Conservation (phyloP, 2,113 vertebrate species). For the Urocynchramus pylzowi region DNA sequence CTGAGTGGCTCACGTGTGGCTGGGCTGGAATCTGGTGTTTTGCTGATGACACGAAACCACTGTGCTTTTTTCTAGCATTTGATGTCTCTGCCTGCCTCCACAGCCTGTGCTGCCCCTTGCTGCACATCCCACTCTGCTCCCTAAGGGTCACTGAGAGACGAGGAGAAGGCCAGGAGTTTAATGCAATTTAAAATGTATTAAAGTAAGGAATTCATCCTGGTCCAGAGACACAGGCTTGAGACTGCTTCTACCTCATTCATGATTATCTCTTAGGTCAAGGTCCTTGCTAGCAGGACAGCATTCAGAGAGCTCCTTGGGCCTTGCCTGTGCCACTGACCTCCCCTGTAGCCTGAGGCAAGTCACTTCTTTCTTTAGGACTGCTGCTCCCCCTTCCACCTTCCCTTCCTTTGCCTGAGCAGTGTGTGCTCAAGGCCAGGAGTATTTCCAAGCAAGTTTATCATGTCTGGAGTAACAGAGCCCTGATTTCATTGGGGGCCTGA, state of each 20-base stretch:
- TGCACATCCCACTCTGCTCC: background rate
- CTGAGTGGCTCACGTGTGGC: accelerated
- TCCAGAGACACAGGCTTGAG: background rate
- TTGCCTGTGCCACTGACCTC: slow-evolving; percentile 26
- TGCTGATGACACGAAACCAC: background rate
- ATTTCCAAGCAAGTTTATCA: background rate
- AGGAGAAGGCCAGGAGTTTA: background rate
- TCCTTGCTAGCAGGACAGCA: background rate
- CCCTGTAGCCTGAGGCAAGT: slow-evolving; percentile 24
- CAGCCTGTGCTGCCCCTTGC: background rate
- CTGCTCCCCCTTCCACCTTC: slow-evolving; percentile 9
- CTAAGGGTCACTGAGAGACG: background rate
- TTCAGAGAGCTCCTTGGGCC: slow-evolving; percentile 15
- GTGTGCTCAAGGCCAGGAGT: background rate
- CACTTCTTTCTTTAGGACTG: background rate
- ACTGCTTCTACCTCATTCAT: background rate
- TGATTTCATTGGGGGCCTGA: background rate
- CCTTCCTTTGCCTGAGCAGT: background rate
- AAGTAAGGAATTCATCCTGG: background rate
- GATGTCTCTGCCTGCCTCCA: background rate
- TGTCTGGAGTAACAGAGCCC: background rate
- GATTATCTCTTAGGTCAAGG: background rate
- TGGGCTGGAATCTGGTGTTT: background rate
- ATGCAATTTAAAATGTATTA: slow-evolving; percentile 15
- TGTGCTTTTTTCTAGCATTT: background rate